These are phyloP conservation scores for Drosophila sechellia DNA, from an alignment of 1,140 invertebrate species.

Conservation along the genomic window DNA sequence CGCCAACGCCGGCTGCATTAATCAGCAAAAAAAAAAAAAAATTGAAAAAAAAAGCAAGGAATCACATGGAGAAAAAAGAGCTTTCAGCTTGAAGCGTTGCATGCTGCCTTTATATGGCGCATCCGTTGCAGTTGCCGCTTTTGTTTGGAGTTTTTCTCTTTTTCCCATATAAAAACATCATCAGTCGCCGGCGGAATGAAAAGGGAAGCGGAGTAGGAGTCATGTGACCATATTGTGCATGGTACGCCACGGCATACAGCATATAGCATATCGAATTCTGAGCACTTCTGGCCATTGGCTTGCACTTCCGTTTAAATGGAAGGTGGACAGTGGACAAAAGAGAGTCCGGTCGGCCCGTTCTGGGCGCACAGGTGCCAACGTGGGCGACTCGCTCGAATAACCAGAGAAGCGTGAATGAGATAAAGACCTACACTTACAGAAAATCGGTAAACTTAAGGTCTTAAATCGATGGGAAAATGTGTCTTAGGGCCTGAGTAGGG, in stretches of 20 bases:
- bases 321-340: background rate
- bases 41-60: background rate
- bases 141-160: conserved; percentile 51
- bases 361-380: conserved; percentile 61
- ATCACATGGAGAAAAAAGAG: conserved; percentile 14
- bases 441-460: background rate
- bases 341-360: conserved; percentile 2
- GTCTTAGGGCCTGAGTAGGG: too few species aligned
- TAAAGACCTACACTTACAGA: background rate
- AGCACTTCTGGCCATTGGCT: conserved; percentile 73
- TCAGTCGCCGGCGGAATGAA: background rate
- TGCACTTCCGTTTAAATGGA: conserved; percentile 67
- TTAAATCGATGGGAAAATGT: background rate
- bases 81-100: conserved; percentile 42
- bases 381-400: conserved; percentile 33
- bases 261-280: conserved; percentile 61
- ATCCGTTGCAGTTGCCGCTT: conserved; percentile 54
- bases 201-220: conserved; percentile 14
- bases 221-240: conserved; percentile 59
- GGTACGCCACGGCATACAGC: background rate
- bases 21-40: conserved; percentile 30
- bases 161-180: conserved; percentile 45
- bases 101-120: conserved; percentile 55
- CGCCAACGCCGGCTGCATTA: conserved; percentile 59
- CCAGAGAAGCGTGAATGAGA: conserved; percentile 13